Conservation (phyloP, 2,888 invertebrate species). For the Abrostola tripartita region DNA sequence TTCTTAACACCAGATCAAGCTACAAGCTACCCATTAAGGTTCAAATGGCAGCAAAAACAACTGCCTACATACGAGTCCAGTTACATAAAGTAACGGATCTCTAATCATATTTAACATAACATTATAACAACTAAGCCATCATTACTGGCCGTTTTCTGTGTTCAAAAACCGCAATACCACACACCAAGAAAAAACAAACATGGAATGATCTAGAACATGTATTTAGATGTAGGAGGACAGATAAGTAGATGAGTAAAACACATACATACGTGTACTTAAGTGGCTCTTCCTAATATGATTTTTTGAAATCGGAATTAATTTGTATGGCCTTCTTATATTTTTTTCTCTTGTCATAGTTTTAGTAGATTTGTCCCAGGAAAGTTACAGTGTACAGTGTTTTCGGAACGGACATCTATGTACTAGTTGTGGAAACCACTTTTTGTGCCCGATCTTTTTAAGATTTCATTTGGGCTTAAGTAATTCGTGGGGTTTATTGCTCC, state of each 20-base stretch:
- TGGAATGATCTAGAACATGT: conserved; percentile 37
- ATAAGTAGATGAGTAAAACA: conserved; percentile 15
- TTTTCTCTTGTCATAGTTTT: no score
- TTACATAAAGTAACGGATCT: conserved; percentile 43
- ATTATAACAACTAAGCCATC: conserved; percentile 43
- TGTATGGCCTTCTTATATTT: no score
- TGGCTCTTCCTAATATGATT: no score
- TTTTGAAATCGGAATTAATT: no score
- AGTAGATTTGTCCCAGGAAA: no score
- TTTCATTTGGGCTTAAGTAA: no score
- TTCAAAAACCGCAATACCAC: conserved; percentile 39
- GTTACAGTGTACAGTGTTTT: no score
- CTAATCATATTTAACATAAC: conserved; percentile 30
- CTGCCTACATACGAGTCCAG: conserved; percentile 37
- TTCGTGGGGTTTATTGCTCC: no score
- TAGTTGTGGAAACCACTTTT: no score
- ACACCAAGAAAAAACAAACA: conserved; percentile 38
- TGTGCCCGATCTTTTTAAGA: no score
- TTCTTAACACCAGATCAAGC: neutral
- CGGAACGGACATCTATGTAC: no score
- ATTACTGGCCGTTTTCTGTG: conserved; percentile 38
- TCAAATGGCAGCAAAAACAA: conserved; percentile 20
- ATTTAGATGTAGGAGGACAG: conserved; percentile 30
- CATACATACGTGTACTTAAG: conserved; percentile 5
- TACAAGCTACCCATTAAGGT: conserved; percentile 1